Evolutionary conservation across 2,113 vertebrate species (phyloP), one percentile per base, ranked within the genome.

Genomic region (Delphinapterus leucas): DNA sequence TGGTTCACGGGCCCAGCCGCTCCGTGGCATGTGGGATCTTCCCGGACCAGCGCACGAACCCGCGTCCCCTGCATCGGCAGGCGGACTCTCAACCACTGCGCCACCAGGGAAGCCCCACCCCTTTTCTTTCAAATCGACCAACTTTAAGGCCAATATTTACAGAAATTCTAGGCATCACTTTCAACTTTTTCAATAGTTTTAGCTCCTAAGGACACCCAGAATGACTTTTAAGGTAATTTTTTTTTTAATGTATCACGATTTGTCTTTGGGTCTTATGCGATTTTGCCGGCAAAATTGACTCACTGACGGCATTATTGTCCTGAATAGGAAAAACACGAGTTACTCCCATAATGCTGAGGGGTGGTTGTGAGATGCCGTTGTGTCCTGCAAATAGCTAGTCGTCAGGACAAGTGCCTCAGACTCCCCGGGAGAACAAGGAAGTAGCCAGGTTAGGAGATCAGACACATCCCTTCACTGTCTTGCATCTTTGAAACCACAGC

Each of bases 341-440:
- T 18, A 49, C 18, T 8, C 38, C 31, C 38, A 36, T 36, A 15
- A 15, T 2, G 7, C 14, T 15, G 77, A 26, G 77, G n/a, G n/a
- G 2, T 25, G 38, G 38, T 38, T 4, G 38, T 38, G 38, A 13
- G 20, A 25, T 8, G 3, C 20, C n/a, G 49, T 11, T 8, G 25
- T 26, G 60, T 55, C 47, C n/a, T 6, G 6, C n/a, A 49, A 55
- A 36, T 13, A 55, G 26, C 70, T 41, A 58, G 38, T 44, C 3
- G 1, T 85, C 14, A 0, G 28, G 47, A 41, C 26, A 18, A 8
- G 26, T 0, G 13, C 5, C 20, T 58, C 60, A 18, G 2, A 8
- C 47, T 44, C 31, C 31, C 25, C 0, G 0, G 13, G 63, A 31
- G 0, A 12, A 26, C 0, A 0, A 8, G 33, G 15, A 2, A 20